Evolutionary conservation across 2,797 vertebrate species (phyloP), one percentile per base, ranked within the genome.

Genomic region (Cheracebus regulus): DNA sequence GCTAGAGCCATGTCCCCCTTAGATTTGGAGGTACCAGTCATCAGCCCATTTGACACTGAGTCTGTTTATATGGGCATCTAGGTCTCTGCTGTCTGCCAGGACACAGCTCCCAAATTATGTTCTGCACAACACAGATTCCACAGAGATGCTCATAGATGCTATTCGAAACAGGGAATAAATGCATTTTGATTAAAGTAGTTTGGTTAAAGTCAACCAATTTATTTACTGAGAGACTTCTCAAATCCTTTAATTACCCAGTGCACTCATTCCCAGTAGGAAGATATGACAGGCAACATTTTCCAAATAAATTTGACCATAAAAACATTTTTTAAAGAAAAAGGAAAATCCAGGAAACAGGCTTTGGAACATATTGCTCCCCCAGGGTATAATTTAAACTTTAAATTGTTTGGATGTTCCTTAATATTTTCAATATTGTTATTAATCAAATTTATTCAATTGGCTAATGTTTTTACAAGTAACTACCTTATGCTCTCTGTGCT

Each of bases 181-280:
- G 14, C 20, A 36, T 36, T 91, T 81, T 67, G 14, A 80, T 91
- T 78, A 78, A 75, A 80, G 12, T 52, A 93, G 44, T 93, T 90
- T 80, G 55, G 44, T 84, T 94, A 88, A 80, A 92, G 55, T 72
- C 81, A 87, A 20, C 33, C 48, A 81, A 93, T 88, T 95, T 88
- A 75, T 81, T 92, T 90, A 70, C 61, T 92, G 14, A 14, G 82
- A 36, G 20, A 70, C 44, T 72, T 55, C 57, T 87, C 72, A 26
- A 52, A 76, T 64, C n/a, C 36, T 87, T 97, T 85, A 81, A 81
- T 20, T 67, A 39, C 7, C 48, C 73, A 76, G 6, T 33, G n/a
- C 22, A 33, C 70, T 84, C 70, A 58, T 70, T 28, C 46, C 28
- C 61, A 78, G 28, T 17, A 92, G 44, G 52, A 78, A 72, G 7